These are phyloP conservation scores for Drosophila sproati DNA, from an alignment of 1,140 invertebrate species.

Conservation along the genomic window DNA sequence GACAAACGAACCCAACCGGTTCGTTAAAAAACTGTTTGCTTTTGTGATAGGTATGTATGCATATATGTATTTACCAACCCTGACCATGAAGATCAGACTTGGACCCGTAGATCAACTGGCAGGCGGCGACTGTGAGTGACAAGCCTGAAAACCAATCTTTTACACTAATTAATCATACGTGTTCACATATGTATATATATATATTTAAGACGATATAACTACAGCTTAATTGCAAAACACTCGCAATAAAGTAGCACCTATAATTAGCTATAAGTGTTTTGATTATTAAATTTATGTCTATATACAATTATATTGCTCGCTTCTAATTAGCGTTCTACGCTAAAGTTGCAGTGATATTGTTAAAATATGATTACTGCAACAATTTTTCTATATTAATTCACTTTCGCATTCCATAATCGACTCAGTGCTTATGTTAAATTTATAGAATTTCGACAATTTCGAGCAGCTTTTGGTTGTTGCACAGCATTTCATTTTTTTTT, in stretches of 20 bases:
- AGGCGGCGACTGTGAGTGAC: constrained; percentile 23
- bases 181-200: no score
- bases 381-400: no score
- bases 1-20: constrained; percentile 55
- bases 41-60: constrained; percentile 1
- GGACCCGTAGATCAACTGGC: neutral
- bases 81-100: constrained; percentile 64
- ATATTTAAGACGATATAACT: no score
- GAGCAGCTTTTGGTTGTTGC: no score
- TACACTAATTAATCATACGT: no score
- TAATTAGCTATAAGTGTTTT: neutral
- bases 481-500: no score
- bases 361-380: no score
- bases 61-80: constrained; percentile 29
- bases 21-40: constrained; percentile 38
- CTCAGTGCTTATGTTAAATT: no score
- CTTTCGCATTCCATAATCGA: no score
- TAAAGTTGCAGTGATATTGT: no score
- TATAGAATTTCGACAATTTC: no score
- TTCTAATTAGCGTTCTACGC: no score
- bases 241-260: neutral
- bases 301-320: neutral
- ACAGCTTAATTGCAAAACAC: neutral
- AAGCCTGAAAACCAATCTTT: neutral
- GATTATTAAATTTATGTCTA: neutral